Conservation (phyloP, 2,113 vertebrate genomes). For the Gnathochromis pfefferi region DNA sequence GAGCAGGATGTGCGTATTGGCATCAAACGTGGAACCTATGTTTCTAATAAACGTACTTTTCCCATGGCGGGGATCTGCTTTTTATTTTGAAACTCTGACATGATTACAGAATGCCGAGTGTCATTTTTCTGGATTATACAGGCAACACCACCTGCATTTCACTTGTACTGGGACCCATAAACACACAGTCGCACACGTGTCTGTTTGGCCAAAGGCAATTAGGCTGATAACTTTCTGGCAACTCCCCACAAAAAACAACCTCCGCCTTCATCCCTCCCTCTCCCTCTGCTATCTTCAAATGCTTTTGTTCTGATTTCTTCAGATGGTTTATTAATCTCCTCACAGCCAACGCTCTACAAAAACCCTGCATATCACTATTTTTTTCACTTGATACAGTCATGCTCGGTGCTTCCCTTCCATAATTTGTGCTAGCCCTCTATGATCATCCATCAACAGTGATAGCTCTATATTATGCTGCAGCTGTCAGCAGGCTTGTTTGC, state of each 20-base stretch:
- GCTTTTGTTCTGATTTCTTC: neutral
- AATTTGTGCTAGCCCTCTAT: neutral
- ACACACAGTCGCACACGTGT: neutral
- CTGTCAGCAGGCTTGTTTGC: neutral
- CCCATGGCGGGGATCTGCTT: neutral
- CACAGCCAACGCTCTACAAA: neutral
- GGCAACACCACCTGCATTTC: neutral
- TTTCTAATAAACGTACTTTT: neutral
- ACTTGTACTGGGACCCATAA: neutral
- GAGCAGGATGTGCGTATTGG: neutral
- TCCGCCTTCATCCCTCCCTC: neutral
- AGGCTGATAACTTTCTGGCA: conserved; percentile 62
- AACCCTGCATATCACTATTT: neutral
- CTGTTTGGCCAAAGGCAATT: conserved; percentile 55
- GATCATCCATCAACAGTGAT: neutral
- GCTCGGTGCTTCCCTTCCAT: neutral
- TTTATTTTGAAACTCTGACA: neutral
- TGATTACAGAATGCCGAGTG: neutral
- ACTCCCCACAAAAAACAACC: conserved; percentile 45
- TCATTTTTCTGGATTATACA: neutral
- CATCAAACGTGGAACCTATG: neutral
- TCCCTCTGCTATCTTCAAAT: neutral
- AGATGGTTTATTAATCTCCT: neutral
- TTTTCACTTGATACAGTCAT: neutral
- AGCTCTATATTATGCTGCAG: neutral